Percentiles rank a stretch among this genome's conserved stretches.
Conservation (phyloP, 2,888 invertebrate species). For the Ecliptopera silaceata region DNA sequence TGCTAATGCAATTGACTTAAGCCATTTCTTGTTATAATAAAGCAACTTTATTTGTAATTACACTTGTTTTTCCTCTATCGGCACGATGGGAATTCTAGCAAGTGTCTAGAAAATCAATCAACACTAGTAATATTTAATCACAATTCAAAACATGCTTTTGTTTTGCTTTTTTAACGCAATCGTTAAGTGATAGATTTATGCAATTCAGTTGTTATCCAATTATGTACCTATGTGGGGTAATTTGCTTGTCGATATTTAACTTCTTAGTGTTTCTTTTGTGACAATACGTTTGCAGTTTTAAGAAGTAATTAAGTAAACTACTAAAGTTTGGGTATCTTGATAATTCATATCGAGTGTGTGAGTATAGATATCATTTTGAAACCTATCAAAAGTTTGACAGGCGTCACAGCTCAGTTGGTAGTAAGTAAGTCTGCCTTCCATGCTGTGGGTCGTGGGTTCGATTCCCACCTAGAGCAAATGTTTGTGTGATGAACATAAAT, state of each 20-base stretch:
- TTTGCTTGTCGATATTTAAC: neutral
- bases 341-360: too few species aligned
- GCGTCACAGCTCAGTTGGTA: too few species aligned
- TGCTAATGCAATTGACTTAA: conserved; percentile 57
- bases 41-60: conserved; percentile 66
- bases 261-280: neutral
- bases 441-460: too few species aligned
- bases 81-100: conserved; percentile 67
- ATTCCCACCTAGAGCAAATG: too few species aligned
- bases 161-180: conserved; percentile 11
- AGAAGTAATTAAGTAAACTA: too few species aligned
- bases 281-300: too few species aligned
- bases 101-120: conserved; percentile 71
- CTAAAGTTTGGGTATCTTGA: too few species aligned
- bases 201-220: neutral
- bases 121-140: conserved; percentile 42
- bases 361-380: too few species aligned
- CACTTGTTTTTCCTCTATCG: conserved; percentile 50
- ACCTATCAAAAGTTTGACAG: too few species aligned
- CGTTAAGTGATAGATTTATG: neutral
- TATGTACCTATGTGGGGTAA: neutral
- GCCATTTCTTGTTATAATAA: conserved; percentile 74
- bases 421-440: too few species aligned
- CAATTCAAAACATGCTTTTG: conserved; percentile 30
- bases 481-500: too few species aligned